Base-by-base conservation (phyloP, 2,113 vertebrate genomes). In the Acanthochromis polyacanthus region DNA sequence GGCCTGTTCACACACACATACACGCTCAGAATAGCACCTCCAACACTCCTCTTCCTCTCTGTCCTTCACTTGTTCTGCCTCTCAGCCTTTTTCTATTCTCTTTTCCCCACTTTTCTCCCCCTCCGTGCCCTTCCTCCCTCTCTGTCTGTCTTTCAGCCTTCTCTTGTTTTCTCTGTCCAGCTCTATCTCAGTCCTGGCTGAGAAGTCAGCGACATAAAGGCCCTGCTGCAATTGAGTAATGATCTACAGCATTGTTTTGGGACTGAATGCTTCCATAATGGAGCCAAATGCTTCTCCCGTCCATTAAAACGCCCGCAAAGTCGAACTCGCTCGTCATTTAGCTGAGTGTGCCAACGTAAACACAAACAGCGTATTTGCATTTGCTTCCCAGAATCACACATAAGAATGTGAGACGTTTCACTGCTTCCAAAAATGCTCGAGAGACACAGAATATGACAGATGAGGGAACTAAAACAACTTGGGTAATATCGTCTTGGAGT, bases 1-100 rank as follows among this genome's bases (percentile, higher is more conserved):
- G 65, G 48, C n/a, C 59, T 15, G 38, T 23, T 72, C 60, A 65
- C 68, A 36, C 71, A 70, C 65, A 58, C 71, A 75, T 32, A 66
- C 64, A 63, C 64, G 32, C 58, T 48, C 78, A 70, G 65, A 83
- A 80, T 85, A 82, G 74, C 80, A 81, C 77, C 79, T 78, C 73
- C 62, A 65, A 60, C 80, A 12, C 62, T 78, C 63, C 20, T 56
- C 56, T 78, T 38, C 73, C 58, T 67, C 59, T 72, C 62, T 10
- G 71, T 84, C 85, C 83, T 84, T 78, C 79, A 66, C 78, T 76
- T 71, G 78, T 64, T 90, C 75, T 82, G 40, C 85, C 83, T 66
- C 69, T 71, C 23, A 23, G 65, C 70, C 52, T 23, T 48, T 55
- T 43, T 45, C 40, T 56, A 0, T 38, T 65, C 52, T 55, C 12